A percentile compares a stretch with the other conserved stretches of the same genome.
These are phyloP conservation scores for Larimichthys polyactis DNA, from an alignment of 2,113 vertebrate genomes.

Conservation along the genomic window DNA sequence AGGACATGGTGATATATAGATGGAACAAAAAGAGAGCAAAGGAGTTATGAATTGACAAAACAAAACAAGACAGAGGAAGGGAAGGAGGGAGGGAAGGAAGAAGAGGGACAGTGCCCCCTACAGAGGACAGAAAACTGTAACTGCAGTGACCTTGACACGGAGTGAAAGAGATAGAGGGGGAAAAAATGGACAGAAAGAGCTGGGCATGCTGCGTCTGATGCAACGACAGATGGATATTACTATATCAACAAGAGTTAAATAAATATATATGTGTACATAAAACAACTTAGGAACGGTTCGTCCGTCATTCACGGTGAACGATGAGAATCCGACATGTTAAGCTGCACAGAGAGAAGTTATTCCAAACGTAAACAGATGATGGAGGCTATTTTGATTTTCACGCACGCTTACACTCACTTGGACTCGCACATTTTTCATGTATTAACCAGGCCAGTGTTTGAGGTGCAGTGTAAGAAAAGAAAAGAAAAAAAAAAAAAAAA, in stretches of 20 bases:
- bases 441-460: not conserved
- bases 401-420: not conserved
- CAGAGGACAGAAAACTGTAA: constrained; percentile 58
- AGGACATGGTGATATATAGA: not conserved
- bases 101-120: constrained; percentile 75
- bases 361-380: not conserved
- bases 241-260: constrained; percentile 15
- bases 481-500: too few species aligned
- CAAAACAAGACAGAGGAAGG: constrained; percentile 5
- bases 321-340: not conserved
- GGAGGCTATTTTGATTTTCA: not conserved
- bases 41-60: constrained; percentile 35
- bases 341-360: not conserved
- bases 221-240: constrained; percentile 34
- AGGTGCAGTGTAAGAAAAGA: not conserved
- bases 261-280: not conserved
- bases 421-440: not conserved
- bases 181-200: not conserved
- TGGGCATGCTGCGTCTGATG: constrained; percentile 29
- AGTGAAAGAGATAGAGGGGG: constrained; percentile 32
- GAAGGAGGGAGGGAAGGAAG: constrained; percentile 15
- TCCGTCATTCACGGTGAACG: not conserved
- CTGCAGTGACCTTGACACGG: constrained; percentile 39
- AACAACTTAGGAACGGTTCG: not conserved
- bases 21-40: not conserved